Base-by-base conservation (phyloP, 2,797 vertebrate species). In the Prionace glauca region DNA sequence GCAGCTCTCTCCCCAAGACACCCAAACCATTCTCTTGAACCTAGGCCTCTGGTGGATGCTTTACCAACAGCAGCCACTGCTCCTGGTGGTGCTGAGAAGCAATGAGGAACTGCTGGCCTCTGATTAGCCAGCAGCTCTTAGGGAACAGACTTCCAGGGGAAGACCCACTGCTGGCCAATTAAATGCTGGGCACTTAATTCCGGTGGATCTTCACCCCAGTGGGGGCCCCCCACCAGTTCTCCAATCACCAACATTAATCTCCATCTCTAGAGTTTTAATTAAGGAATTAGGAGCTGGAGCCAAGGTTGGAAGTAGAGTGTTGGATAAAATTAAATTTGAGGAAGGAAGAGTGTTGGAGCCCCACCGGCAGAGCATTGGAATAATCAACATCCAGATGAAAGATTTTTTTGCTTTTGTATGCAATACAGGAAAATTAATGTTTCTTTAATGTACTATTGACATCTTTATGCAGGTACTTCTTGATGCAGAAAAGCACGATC, bases 401-500 rank as follows among this genome's bases (percentile, higher is more conserved):
- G 18, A n/a, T 92, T 22, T 92, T 2, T 92, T n/a, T 91, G 60
- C 16, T 67, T 91, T 65, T 65, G 8, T 67, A 36, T 69, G 22
- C 20, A 24, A n/a, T 69, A 69, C n/a, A 69, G n/a, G 36, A 92
- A 69, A 92, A 92, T 41, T 41, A 92, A 92, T 74, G 50, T 94
- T 56, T 24, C 60, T 16, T 56, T 95, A 56, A 56, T 74, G 0
- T 60, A 74, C 69, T 56, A 56, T 14, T 74, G 24, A 1, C 45
- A 56, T 50, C 77, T 71, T 95, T 72, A 94, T 56, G 62, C 96
- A 99, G 99, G 96, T 98, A 29, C 96, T 99, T 95, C 97, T 96
- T 10, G 96, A 97, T 87, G 96, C 99, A 0, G 99, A 99, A 96
- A 96, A 96, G 62, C 98, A 97, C 22, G 99, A 99, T 96, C 98